Conservation (phyloP, 2,113 vertebrate species). For the Spea bombifrons region DNA sequence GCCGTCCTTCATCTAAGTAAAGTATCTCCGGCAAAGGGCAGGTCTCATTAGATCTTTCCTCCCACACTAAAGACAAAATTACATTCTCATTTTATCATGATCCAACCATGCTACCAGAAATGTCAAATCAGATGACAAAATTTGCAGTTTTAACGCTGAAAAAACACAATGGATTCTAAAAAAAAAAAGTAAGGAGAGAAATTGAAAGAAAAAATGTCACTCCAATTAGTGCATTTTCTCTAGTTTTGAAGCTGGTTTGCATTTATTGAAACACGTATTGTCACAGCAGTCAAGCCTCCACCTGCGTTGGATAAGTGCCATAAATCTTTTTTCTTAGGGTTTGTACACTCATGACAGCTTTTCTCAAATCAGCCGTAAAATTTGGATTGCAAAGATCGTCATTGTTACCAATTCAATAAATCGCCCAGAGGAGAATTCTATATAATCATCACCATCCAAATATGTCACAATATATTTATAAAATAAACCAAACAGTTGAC, state of each 20-base stretch:
- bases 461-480: conserved; percentile 5
- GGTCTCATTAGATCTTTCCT: conserved; percentile 26
- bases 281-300: conserved; percentile 28
- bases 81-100: conserved; percentile 16
- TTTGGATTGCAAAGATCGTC: conserved; percentile 24
- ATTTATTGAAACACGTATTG: conserved; percentile 24
- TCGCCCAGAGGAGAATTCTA: conserved; percentile 1
- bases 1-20: conserved; percentile 12
- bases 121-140: conserved; percentile 31
- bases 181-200: neutral
- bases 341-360: conserved; percentile 28
- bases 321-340: conserved; percentile 24
- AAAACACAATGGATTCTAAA: conserved; percentile 14
- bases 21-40: conserved; percentile 4
- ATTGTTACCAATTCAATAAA: conserved; percentile 34
- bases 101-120: conserved; percentile 4
- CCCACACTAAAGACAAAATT: conserved; percentile 6
- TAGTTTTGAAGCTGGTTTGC: neutral
- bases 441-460: conserved; percentile 3
- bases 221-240: conserved; percentile 36
- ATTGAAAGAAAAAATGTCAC: conserved; percentile 2
- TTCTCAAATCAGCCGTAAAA: conserved; percentile 4
- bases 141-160: conserved; percentile 11
- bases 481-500: too few relatives aligned
- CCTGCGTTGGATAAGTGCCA: conserved; percentile 27